Evolutionary conservation across 2,113 vertebrate species (phyloP).

Genomic region (Balaenoptera acutorostrata): DNA sequence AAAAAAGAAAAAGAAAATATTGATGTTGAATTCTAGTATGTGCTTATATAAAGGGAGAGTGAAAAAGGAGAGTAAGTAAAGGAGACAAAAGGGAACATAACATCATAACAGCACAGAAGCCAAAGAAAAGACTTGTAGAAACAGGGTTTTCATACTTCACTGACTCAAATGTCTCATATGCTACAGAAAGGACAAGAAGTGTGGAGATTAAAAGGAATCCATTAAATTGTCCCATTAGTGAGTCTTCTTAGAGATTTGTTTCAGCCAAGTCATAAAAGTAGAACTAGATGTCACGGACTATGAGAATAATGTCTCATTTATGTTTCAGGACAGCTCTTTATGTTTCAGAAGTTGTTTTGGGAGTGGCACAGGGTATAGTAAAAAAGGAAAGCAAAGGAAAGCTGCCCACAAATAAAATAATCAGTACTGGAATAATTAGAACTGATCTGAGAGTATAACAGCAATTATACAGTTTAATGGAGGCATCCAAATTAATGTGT

Average conservation of each 20-base stretch:
- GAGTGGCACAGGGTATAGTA: not conserved
- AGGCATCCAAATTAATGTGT: not conserved
- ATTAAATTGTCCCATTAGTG: not conserved
- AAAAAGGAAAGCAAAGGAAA: not conserved
- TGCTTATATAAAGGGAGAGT: not conserved
- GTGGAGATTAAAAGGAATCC: not conserved
- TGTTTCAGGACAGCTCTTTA: not conserved
- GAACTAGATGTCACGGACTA: not conserved
- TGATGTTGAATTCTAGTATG: not conserved
- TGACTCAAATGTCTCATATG: fast-evolving
- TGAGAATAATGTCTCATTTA: not conserved
- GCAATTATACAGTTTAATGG: not conserved
- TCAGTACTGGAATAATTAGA: not conserved
- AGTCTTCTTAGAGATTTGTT: constrained; percentile 13
- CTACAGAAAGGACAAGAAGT: not conserved
- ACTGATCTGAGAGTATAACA: not conserved
- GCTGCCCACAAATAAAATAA: not conserved
- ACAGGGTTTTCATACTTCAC: not conserved
- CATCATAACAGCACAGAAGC: not conserved
- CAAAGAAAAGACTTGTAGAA: not conserved
- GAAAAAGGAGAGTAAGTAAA: not conserved
- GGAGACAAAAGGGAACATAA: not conserved
- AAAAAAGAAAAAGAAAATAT: not conserved
- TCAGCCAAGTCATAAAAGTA: not conserved
- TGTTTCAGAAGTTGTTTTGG: not conserved